Evolutionary conservation across 2,113 vertebrate species (phyloP).

Genomic region (Tachysurus vachellii): DNA sequence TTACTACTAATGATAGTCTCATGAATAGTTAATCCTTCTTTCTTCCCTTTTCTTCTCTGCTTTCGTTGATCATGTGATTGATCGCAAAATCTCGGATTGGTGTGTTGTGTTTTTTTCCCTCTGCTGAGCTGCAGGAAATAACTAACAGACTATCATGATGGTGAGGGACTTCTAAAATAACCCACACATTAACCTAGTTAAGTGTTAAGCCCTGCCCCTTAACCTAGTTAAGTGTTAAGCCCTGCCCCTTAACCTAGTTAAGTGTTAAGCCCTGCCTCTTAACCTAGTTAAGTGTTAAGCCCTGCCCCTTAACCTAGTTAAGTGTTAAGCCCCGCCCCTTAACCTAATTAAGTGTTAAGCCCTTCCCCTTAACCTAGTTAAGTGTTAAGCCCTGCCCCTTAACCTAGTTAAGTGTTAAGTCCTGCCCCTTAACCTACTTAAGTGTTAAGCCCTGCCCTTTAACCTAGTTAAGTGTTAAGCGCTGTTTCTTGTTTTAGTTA

Average conservation of each 20-base stretch:
- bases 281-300: too few relatives aligned
- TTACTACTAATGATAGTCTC: constrained; percentile 12
- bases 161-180: too few relatives aligned
- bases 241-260: not conserved
- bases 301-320: too few relatives aligned
- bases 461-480: not conserved
- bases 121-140: not conserved
- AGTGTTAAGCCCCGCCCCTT: too few relatives aligned
- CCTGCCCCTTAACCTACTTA: too few relatives aligned
- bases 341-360: too few relatives aligned
- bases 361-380: too few relatives aligned
- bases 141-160: not conserved
- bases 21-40: not conserved
- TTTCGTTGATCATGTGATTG: constrained; percentile 5
- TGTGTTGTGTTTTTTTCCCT: not conserved
- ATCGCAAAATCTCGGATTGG: not conserved
- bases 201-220: not conserved
- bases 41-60: not conserved
- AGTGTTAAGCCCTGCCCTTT: not conserved
- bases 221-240: not conserved
- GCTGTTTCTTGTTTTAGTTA: too few relatives aligned
- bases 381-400: too few relatives aligned
- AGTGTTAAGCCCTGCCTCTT: not conserved
- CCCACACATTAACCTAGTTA: too few relatives aligned
- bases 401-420: not conserved